Conservation (phyloP, 2,888 invertebrate genomes). For the Aleiodes testaceus region DNA sequence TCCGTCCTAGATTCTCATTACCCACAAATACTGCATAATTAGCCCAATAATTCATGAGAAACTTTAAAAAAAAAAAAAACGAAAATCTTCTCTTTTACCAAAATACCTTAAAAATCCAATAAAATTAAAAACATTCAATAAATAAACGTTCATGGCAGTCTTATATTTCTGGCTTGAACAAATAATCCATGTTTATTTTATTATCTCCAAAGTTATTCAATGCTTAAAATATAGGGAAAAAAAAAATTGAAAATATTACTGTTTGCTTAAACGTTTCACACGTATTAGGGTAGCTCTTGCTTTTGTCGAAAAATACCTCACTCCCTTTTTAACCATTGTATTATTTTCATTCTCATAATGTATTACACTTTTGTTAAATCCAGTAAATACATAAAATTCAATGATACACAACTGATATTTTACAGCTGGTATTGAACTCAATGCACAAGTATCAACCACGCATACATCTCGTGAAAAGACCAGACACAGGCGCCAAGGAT, state of each 20-base stretch:
- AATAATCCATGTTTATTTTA: constrained; percentile 23
- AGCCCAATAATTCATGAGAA: constrained; percentile 4
- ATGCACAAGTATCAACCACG: constrained; percentile 91
- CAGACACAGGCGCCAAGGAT: constrained; percentile 77
- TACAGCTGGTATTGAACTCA: constrained; percentile 86
- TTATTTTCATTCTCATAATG: constrained; percentile 1
- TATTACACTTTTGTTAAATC: neutral
- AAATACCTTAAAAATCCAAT: constrained; percentile 18
- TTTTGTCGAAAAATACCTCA: neutral
- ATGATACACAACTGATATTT: constrained; percentile 50
- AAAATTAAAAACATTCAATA: constrained; percentile 15
- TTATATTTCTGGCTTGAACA: constrained; percentile 4
- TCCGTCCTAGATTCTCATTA: neutral
- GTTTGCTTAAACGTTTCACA: constrained; percentile 18
- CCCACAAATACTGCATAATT: neutral
- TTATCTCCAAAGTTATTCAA: neutral
- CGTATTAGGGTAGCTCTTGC: constrained; percentile 5
- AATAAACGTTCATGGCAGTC: constrained; percentile 2
- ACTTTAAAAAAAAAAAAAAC: too few species aligned
- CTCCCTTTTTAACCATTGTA: neutral
- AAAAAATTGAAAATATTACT: neutral
- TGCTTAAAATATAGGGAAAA: neutral
- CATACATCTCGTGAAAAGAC: constrained; percentile 83
- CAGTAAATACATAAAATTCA: constrained; percentile 12
- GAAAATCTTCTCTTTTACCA: neutral